phyloP scores from a whole-genome alignment of 2,113 vertebrate genomes.

The Pampusana beccarii region DNA sequence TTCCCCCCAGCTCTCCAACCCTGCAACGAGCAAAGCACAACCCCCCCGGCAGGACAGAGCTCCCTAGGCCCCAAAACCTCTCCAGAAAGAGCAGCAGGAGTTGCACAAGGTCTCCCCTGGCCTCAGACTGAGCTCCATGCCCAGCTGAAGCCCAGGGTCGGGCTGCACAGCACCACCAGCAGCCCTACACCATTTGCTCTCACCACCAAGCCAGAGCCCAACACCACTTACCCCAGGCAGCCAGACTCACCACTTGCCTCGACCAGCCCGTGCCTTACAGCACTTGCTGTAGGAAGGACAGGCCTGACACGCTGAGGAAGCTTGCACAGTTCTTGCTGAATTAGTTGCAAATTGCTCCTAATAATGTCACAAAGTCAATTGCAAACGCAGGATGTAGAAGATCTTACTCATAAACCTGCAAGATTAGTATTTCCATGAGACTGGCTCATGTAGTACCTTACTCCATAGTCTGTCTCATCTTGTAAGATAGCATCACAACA shows the following conservation, averaged over 20 bases:
- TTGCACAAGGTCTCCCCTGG: too few species aligned
- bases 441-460: neutral
- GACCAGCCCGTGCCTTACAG: too few species aligned
- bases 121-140: too few species aligned
- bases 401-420: neutral
- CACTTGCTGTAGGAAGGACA: neutral
- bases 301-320: neutral
- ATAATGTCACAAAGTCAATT: rapidly evolving
- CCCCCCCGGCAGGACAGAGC: too few species aligned
- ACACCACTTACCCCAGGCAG: too few species aligned
- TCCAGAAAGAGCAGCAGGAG: too few species aligned
- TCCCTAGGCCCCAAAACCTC: too few species aligned
- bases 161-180: too few species aligned
- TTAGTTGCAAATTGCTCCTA: neutral
- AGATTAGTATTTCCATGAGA: neutral
- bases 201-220: neutral
- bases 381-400: neutral
- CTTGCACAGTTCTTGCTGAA: neutral
- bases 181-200: too few species aligned
- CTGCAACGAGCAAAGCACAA: too few species aligned
- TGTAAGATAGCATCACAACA: neutral
- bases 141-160: too few species aligned
- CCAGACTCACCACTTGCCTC: neutral
- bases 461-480: neutral
- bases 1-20: too few species aligned